Evolutionary conservation across 1,140 invertebrate genomes (phyloP).

Genomic region (Dysdera silvatica): DNA sequence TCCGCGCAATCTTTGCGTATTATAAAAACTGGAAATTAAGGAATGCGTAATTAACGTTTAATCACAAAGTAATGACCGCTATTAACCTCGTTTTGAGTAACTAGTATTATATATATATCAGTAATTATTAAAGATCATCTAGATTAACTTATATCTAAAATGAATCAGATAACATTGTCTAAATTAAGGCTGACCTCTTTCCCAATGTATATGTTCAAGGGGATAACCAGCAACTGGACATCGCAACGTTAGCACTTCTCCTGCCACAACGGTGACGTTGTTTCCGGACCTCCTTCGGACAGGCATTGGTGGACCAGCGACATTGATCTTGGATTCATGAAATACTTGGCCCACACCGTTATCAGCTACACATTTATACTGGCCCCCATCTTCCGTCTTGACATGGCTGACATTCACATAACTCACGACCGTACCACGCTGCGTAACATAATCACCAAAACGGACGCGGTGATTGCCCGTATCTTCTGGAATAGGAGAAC

Average conservation of each 20-base stretch:
- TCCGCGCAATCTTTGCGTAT: no score
- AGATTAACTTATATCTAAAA: background rate
- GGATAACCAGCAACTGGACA: conserved; percentile 38
- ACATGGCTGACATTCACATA: conserved; percentile 46
- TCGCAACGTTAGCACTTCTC: conserved; percentile 41
- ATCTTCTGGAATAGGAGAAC: conserved; percentile 40
- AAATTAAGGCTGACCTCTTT: conserved; percentile 42
- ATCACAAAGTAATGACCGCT: no score
- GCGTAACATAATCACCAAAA: conserved; percentile 37
- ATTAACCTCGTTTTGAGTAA: no score
- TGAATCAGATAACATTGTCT: background rate
- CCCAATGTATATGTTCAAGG: conserved; percentile 45
- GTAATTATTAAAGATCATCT: background rate
- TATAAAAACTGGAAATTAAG: no score
- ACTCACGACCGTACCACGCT: conserved; percentile 43
- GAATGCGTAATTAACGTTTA: no score
- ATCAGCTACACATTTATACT: conserved; percentile 42
- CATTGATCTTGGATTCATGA: conserved; percentile 35
- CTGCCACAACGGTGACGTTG: conserved; percentile 46
- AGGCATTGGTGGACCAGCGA: conserved; percentile 44
- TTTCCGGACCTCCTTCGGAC: conserved; percentile 45
- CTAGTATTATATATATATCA: no score
- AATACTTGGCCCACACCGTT: conserved; percentile 42
- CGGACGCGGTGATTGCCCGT: conserved; percentile 37
- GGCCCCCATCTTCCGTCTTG: conserved; percentile 43